phyloP scores from a whole-genome alignment of 2,888 invertebrate genomes.

The Lycocerus yunnanus region DNA sequence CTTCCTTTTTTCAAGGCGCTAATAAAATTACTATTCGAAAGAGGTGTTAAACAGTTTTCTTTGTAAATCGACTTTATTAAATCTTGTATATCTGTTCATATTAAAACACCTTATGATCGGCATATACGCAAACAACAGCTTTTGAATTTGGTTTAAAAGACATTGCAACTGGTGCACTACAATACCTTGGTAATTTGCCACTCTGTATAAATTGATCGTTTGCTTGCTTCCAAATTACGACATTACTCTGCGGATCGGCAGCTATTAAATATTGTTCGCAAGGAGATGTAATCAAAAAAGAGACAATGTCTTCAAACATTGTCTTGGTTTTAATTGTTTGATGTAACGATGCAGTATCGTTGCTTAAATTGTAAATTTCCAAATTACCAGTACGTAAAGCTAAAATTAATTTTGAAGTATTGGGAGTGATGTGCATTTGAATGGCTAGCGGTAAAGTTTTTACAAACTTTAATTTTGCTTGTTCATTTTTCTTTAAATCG shows the following conservation, averaged over 20 bases:
- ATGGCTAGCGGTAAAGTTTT: slow-evolving; percentile 50
- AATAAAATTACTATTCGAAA: slow-evolving; percentile 62
- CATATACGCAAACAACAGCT: slow-evolving; percentile 72
- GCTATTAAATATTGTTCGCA: slow-evolving; percentile 68
- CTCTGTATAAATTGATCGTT: slow-evolving; percentile 55
- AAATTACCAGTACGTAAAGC: slow-evolving; percentile 53
- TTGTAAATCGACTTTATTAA: slow-evolving; percentile 75
- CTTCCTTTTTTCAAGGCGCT: slow-evolving; percentile 64
- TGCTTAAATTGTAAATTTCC: slow-evolving; percentile 52
- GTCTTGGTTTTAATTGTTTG: slow-evolving; percentile 51
- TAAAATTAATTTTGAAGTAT: slow-evolving; percentile 54
- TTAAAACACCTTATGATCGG: slow-evolving; percentile 83
- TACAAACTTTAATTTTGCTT: slow-evolving; percentile 47
- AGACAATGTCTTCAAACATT: slow-evolving; percentile 61
- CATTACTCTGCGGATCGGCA: slow-evolving; percentile 67
- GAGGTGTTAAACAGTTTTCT: slow-evolving; percentile 65
- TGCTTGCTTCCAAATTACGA: slow-evolving; percentile 66
- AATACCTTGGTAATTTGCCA: slow-evolving; percentile 72
- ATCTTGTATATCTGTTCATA: neutral
- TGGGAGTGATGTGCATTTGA: slow-evolving; percentile 53
- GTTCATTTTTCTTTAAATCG: slow-evolving; percentile 49
- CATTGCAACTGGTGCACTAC: slow-evolving; percentile 72
- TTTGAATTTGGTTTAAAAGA: slow-evolving; percentile 65
- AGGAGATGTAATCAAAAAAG: slow-evolving; percentile 58
- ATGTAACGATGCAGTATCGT: slow-evolving; percentile 47